Conservation (phyloP, 2,888 invertebrate genomes). For the Xestobium rufovillosum region DNA sequence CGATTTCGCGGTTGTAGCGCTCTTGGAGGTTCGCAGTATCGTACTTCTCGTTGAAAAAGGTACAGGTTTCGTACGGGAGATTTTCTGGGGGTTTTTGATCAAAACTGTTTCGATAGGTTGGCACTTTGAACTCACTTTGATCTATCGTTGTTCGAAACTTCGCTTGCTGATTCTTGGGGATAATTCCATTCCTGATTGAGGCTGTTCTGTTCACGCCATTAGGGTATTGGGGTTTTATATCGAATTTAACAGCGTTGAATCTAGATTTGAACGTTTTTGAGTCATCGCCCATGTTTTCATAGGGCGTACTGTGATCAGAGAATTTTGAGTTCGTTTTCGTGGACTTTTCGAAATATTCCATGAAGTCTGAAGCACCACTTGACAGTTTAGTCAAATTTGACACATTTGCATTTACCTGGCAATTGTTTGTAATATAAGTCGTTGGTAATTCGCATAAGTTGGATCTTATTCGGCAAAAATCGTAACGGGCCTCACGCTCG, state of each 20-base stretch:
- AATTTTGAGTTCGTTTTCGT: slow-evolving; percentile 25
- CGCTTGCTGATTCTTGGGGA: too few species aligned
- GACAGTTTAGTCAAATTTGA: slow-evolving; percentile 27
- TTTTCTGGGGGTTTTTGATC: not conserved
- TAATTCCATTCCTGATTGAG: not conserved
- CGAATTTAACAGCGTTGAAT: not conserved
- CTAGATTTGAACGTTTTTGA: slow-evolving; percentile 16
- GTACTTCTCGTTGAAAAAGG: slow-evolving; percentile 36
- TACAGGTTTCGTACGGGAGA: slow-evolving; percentile 33
- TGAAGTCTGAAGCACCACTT: slow-evolving; percentile 26
- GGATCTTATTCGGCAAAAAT: slow-evolving; percentile 33
- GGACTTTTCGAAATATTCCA: slow-evolving; percentile 30
- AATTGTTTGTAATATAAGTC: slow-evolving; percentile 41
- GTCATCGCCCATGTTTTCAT: slow-evolving; percentile 21
- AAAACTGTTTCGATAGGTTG: not conserved
- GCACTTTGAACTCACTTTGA: not conserved
- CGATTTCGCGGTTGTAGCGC: slow-evolving; percentile 35
- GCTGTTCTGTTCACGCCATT: not conserved
- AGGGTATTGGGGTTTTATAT: not conserved
- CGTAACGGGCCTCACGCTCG: slow-evolving; percentile 31
- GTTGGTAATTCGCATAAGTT: slow-evolving; percentile 40
- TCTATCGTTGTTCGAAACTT: not conserved
- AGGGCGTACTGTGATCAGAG: slow-evolving; percentile 18
- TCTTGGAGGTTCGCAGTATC: slow-evolving; percentile 32
- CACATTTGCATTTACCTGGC: slow-evolving; percentile 29